Conservation (phyloP, 2,113 vertebrate genomes). For the Tragulus kanchil region DNA sequence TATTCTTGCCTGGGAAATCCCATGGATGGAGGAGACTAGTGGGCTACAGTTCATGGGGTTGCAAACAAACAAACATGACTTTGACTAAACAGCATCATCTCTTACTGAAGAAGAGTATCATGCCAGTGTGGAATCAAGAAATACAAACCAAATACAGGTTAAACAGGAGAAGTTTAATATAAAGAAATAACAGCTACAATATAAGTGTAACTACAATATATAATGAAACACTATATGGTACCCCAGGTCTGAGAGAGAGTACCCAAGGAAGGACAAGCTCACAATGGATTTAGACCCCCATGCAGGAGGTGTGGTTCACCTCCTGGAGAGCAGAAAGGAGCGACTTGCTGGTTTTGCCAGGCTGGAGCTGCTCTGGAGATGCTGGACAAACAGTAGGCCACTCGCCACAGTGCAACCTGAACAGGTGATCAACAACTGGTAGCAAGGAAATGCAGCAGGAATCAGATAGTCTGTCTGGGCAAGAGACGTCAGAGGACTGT, state of each 20-base stretch:
- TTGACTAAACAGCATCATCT: neutral
- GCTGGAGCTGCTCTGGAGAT: neutral
- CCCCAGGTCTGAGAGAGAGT: neutral
- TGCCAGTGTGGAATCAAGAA: neutral
- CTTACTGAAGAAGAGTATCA: neutral
- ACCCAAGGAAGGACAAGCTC: neutral
- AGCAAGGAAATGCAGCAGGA: neutral
- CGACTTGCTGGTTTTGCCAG: neutral
- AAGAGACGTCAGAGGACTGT: neutral
- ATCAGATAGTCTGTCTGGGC: neutral
- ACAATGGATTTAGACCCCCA: neutral
- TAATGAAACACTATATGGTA: neutral
- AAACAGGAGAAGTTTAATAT: neutral
- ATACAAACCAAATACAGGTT: neutral
- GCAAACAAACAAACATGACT: neutral
- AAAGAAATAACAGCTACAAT: neutral
- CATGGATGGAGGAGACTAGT: neutral
- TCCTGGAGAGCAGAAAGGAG: neutral
- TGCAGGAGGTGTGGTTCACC: neutral
- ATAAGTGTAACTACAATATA: neutral
- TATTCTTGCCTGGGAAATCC: neutral
- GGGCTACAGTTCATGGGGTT: neutral
- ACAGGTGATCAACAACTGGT: neutral
- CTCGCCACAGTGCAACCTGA: neutral
- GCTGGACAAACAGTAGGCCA: neutral